These are phyloP conservation scores for Polymixis lichenea DNA, from an alignment of 2,888 invertebrate genomes.

Conservation along the genomic window DNA sequence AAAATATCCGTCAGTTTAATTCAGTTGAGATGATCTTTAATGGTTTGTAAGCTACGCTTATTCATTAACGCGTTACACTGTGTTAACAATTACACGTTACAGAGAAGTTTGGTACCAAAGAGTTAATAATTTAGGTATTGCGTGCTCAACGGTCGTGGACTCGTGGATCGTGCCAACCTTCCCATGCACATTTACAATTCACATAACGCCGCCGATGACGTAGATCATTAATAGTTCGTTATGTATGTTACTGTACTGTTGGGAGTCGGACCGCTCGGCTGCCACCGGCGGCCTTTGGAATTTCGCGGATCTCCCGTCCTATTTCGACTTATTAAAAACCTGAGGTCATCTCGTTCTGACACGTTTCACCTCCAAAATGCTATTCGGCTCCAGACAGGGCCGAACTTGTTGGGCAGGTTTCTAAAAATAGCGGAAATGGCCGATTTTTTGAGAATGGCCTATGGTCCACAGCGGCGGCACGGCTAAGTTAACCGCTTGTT, in stretches of 20 bases:
- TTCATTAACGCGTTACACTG: slow-evolving; percentile 2
- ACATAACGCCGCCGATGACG: slow-evolving; percentile 37
- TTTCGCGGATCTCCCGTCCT: slow-evolving; percentile 85
- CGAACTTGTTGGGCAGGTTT: slow-evolving; percentile 87
- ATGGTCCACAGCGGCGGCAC: slow-evolving; percentile 62
- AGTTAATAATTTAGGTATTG: slow-evolving; percentile 8
- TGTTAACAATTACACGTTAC: neutral
- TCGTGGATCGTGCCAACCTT: slow-evolving; percentile 1
- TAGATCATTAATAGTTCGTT: slow-evolving; percentile 47
- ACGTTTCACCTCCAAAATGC: slow-evolving; percentile 88
- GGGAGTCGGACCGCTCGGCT: slow-evolving; percentile 16
- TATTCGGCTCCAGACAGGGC: slow-evolving; percentile 86
- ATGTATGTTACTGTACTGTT: slow-evolving; percentile 6
- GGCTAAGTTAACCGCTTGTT: slow-evolving; percentile 51
- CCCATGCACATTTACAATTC: neutral
- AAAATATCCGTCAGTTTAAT: neutral
- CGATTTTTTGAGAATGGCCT: slow-evolving; percentile 78
- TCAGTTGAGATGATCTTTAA: neutral
- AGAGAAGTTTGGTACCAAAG: neutral
- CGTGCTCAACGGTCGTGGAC: slow-evolving; percentile 25
- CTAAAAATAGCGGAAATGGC: slow-evolving; percentile 87
- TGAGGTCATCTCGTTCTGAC: slow-evolving; percentile 84
- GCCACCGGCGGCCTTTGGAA: slow-evolving; percentile 70
- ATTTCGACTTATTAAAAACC: slow-evolving; percentile 80
- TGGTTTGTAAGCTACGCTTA: too few relatives aligned